These are phyloP conservation scores for Bombus confusus DNA, from an alignment of 1,140 invertebrate species.

Conservation along the genomic window DNA sequence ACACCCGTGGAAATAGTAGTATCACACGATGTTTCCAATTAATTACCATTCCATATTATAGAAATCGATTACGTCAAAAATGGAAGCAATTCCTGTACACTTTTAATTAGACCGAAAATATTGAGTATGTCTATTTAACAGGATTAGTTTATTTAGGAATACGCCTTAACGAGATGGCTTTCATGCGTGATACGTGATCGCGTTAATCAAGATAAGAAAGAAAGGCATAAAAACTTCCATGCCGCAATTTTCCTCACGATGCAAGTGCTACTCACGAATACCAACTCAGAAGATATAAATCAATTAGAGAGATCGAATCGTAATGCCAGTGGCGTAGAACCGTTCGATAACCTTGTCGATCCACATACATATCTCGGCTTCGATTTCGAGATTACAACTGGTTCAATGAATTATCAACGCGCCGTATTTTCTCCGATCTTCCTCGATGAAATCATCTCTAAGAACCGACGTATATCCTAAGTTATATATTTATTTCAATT, in stretches of 20 bases:
- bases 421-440: background rate
- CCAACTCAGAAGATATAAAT: constrained; percentile 30
- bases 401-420: constrained; percentile 11
- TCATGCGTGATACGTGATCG: background rate
- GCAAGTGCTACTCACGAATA: background rate
- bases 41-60: background rate
- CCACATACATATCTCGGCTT: background rate
- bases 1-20: no score
- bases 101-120: background rate
- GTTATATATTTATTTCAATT: background rate
- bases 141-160: background rate
- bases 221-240: no score
- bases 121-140: background rate
- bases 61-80: background rate
- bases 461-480: background rate
- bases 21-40: background rate
- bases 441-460: no score
- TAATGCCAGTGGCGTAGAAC: constrained; percentile 15
- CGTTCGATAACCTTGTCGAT: constrained; percentile 44
- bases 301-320: constrained; percentile 46
- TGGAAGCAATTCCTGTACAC: background rate
- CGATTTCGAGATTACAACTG: constrained; percentile 4
- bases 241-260: background rate
- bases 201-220: background rate
- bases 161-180: background rate